Evolutionary conservation across 2,888 invertebrate genomes (phyloP), one percentile per base, ranked within the genome.

Genomic region (Merodon equestris): DNA sequence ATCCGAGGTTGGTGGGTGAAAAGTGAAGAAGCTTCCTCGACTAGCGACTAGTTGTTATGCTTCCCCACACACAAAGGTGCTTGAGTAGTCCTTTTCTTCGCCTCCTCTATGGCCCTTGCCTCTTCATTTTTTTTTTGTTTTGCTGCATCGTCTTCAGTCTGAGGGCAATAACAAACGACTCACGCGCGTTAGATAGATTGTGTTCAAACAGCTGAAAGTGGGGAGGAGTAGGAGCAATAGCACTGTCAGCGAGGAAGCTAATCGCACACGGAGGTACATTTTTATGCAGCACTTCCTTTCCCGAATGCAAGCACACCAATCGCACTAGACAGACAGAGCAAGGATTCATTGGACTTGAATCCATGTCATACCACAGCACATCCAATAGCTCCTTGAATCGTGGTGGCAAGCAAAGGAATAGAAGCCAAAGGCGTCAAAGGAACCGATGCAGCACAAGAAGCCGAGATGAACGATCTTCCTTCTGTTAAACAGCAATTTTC

Each of bases 191-290:
- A 36, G 58, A 63, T 73, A 77, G 73, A 77, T 77, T 77, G 63
- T 77, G 77, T 73, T 67, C 67, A 63, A 77, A 77, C 67, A 73
- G 61, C 15, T 77, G 73, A n/a, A n/a, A n/a, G 56, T 47, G 7
- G 7, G 2, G 27, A 4, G 27, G 27, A 27, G 27, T 27, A 27
- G 7, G 27, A 27, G 27, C 27, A 27, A 27, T n/a, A n/a, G n/a
- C n/a, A n/a, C n/a, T 27, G 27, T 27, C 27, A 27, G 27, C 27
- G 27, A 27, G 27, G 27, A 18, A 58, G 77, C 77, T 77, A 77
- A 77, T 77, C 77, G 67, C 63, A 63, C 57, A 27, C 27, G 3
- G 61, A 67, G 67, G 73, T 61, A 66, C 58, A 47, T 42, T 54
- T 76, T 66, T 77, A 60, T 61, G 72, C 53, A 66, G 40, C 38